phyloP scores from a whole-genome alignment of 2,797 vertebrate genomes.

The Melanotaenia nigrans region DNA sequence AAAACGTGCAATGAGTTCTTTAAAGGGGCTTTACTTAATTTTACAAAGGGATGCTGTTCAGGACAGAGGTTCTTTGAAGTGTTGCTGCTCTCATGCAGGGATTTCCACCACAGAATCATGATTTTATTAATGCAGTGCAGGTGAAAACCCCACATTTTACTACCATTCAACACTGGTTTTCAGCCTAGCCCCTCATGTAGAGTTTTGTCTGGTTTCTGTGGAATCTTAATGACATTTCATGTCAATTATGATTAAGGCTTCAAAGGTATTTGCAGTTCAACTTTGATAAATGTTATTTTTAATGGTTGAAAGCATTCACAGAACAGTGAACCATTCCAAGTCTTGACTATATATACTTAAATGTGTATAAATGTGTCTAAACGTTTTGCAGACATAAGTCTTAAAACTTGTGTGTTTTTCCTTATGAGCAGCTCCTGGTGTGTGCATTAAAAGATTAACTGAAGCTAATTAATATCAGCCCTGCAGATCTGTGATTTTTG shows the following conservation, averaged over 20 bases:
- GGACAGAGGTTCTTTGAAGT: background rate
- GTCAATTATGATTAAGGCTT: background rate
- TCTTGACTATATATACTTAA: background rate
- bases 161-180: background rate
- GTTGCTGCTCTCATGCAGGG: background rate
- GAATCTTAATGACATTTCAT: background rate
- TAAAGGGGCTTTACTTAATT: background rate
- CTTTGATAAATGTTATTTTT: background rate
- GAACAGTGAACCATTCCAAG: background rate
- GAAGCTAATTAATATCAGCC: constrained; percentile 38
- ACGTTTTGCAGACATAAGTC: background rate
- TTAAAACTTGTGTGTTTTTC: background rate
- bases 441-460: constrained; percentile 36
- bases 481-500: constrained; percentile 4
- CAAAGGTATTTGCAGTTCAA: background rate
- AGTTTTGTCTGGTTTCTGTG: background rate
- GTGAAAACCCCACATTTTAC: background rate
- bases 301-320: background rate
- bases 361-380: background rate
- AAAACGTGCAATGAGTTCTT: background rate
- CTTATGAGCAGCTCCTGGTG: constrained; percentile 7
- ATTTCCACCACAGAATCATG: background rate
- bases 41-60: background rate
- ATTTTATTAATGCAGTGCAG: background rate
- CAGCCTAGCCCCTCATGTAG: background rate